Percentiles rank a stretch among this genome's conserved stretches.
phyloP scores from a whole-genome alignment of 2,797 vertebrate species.

The Enteromius thamalakanensis region DNA sequence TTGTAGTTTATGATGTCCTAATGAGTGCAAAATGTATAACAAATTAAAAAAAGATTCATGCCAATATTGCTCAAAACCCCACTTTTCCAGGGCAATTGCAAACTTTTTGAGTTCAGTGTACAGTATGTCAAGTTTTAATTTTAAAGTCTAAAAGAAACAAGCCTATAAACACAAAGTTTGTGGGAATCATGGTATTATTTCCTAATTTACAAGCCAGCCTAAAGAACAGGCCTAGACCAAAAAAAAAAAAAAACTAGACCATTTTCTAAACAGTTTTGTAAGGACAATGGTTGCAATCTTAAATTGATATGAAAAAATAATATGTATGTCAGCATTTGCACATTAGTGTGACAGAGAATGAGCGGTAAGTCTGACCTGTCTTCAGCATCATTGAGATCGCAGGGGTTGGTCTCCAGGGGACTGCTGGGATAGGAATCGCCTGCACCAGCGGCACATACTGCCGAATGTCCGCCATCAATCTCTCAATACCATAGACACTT shows the following conservation, averaged over 20 bases:
- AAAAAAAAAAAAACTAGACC: neutral
- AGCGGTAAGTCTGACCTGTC: conserved; percentile 84
- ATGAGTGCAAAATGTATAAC: too few species aligned
- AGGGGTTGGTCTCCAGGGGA: conserved; percentile 85
- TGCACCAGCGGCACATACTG: conserved; percentile 88
- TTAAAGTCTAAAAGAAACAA: neutral
- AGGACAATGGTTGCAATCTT: neutral
- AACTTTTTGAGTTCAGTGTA: too few species aligned
- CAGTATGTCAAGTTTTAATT: too few species aligned
- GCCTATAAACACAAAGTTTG: neutral
- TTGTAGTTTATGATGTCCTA: too few species aligned
- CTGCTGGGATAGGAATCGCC: conserved; percentile 84
- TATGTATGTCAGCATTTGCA: neutral
- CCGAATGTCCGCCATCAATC: conserved; percentile 87
- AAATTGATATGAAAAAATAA: neutral
- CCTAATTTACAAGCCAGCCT: neutral
- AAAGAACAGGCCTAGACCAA: neutral
- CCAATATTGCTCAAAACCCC: too few species aligned
- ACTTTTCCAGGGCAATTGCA: too few species aligned
- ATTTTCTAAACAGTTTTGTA: neutral
- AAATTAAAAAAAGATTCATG: too few species aligned
- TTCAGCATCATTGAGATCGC: conserved; percentile 87
- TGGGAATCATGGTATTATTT: neutral
- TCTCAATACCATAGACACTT: conserved; percentile 83
- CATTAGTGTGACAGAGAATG: neutral